phyloP scores from a whole-genome alignment of 2,113 vertebrate species.

The Chelonoidis abingdonii region DNA sequence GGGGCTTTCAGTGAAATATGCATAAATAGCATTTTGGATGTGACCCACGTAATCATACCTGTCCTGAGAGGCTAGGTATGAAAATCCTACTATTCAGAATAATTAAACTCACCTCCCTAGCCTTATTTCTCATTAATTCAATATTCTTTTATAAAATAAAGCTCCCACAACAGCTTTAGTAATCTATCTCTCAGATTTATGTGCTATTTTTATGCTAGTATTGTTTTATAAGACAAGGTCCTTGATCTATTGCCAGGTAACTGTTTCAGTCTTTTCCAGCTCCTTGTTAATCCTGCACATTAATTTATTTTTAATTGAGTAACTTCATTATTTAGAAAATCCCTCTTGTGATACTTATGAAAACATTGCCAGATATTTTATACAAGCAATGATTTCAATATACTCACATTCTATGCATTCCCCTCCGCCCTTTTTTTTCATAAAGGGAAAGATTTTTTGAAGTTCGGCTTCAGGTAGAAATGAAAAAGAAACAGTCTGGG shows the following conservation, averaged over 20 bases:
- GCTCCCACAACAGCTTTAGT: constrained; percentile 39
- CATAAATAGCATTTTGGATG: constrained; percentile 50
- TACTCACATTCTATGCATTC: not conserved
- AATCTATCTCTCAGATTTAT: constrained; percentile 71
- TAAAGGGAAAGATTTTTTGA: not conserved
- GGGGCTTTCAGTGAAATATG: constrained; percentile 65
- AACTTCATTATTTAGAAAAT: constrained; percentile 65
- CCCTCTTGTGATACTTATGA: constrained; percentile 24
- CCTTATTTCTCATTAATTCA: constrained; percentile 70
- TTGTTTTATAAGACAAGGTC: constrained; percentile 73
- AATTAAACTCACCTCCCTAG: constrained; percentile 52
- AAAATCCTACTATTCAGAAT: constrained; percentile 39
- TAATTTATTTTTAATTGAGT: constrained; percentile 74
- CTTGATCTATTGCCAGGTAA: constrained; percentile 72
- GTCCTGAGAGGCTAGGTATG: constrained; percentile 29
- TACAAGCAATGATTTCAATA: constrained; percentile 32
- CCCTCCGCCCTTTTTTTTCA: not conserved
- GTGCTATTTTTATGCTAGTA: constrained; percentile 71
- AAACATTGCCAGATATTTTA: constrained; percentile 36
- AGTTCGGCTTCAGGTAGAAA: not conserved
- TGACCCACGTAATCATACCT: constrained; percentile 58
- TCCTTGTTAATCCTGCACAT: constrained; percentile 49
- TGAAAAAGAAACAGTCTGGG: not conserved
- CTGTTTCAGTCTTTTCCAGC: constrained; percentile 50
- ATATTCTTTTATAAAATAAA: constrained; percentile 69